These are phyloP conservation scores for Pelecanoides urinatrix DNA, from an alignment of 2,113 vertebrate genomes.

Conservation along the genomic window DNA sequence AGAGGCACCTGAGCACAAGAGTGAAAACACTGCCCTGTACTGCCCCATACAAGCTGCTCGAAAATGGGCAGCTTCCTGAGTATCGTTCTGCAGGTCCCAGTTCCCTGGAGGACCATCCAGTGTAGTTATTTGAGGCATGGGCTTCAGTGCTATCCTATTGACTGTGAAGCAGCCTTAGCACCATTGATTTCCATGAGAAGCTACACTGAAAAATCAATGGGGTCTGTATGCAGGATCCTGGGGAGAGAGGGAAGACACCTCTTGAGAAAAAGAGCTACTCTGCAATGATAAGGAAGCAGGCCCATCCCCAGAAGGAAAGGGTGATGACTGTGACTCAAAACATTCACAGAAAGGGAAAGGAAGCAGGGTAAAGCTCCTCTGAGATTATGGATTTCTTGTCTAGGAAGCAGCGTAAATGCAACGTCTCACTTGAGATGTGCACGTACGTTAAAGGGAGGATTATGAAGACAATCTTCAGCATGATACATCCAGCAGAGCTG, in stretches of 20 bases:
- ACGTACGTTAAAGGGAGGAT: neutral
- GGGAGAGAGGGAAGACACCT: neutral
- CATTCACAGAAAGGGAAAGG: neutral
- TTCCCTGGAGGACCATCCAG: neutral
- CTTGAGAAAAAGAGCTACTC: neutral
- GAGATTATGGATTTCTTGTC: neutral
- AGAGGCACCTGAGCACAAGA: neutral
- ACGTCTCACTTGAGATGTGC: neutral
- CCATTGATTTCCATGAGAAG: neutral
- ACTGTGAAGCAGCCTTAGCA: neutral
- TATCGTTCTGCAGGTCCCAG: neutral
- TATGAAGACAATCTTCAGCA: neutral
- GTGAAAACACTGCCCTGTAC: neutral
- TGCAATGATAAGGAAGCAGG: neutral
- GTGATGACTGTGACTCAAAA: neutral
- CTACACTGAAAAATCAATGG: neutral
- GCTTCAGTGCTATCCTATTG: neutral
- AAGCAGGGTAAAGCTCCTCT: neutral
- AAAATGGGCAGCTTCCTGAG: neutral
- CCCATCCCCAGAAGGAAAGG: neutral
- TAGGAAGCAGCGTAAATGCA: neutral
- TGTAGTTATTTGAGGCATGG: neutral
- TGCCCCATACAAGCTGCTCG: neutral
- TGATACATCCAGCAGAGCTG: neutral
- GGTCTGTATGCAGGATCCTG: neutral